Percentiles rank a stretch among this genome's conserved stretches.
These are phyloP conservation scores for Antrozous pallidus DNA, from an alignment of 2,797 vertebrate genomes.

Conservation along the genomic window DNA sequence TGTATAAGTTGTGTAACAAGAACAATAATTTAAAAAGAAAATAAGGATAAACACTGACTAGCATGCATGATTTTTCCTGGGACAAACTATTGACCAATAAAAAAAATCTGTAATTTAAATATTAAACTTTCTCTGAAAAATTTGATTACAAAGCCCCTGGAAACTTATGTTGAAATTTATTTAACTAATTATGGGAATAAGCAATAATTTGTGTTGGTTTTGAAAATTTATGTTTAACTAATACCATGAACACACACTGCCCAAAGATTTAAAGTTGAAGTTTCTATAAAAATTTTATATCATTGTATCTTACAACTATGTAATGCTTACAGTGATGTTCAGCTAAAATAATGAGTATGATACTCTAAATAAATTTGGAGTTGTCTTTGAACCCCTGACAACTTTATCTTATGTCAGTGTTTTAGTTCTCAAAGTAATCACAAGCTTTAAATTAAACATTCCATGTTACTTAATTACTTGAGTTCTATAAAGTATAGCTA, in stretches of 20 bases:
- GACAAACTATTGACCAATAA: neutral
- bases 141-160: neutral
- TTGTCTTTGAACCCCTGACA: neutral
- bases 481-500: neutral
- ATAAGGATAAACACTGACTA: neutral
- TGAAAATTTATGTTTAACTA: neutral
- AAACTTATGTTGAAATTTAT: neutral
- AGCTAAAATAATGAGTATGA: neutral
- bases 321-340: neutral
- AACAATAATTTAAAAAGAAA: neutral
- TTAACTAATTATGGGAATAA: neutral
- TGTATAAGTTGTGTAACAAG: neutral
- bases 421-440: neutral
- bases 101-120: neutral
- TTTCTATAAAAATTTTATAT: neutral
- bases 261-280: neutral
- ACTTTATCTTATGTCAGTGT: neutral
- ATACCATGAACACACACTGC: accelerated
- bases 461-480: neutral
- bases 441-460: neutral
- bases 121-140: slow-evolving; percentile 30
- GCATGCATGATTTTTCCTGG: neutral
- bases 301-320: neutral
- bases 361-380: neutral
- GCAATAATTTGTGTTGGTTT: neutral